Base-by-base conservation (phyloP, 2,888 invertebrate species). In the Pollenia labialis region DNA sequence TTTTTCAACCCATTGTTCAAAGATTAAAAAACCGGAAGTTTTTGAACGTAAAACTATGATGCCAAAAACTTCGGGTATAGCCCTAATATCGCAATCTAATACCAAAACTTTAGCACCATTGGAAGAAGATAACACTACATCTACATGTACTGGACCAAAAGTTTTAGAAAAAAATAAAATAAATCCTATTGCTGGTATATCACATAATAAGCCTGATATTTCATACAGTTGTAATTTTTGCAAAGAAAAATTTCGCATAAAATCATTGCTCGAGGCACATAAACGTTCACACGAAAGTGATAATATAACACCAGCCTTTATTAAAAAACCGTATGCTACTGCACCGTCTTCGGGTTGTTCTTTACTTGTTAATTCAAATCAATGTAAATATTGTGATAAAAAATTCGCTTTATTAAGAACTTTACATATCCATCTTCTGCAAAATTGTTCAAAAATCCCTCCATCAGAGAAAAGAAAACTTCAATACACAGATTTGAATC, bases 331-430 rank as follows among this genome's bases (percentile, higher is more conserved):
- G 1, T 46, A 68, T 2, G 6, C 66, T 40, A 14, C 48, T 18
- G 48, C 64, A 4, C 12, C 58, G 23, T n/a, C 81, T 6, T 50
- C 52, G 0, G 12, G 18, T 2, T 23, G 66, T 3, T 50, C 64
- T 48, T 0, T 62, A 11, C 16, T 56, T 42, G 40, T 42, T 23
- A 56, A 40, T n/a, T 14, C 54, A 0, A 90, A 90, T 72, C 88
- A 90, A 62, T 92, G 92, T 87, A 91, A 91, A 76, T 92, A 90
- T 80, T 92, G 92, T 74, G 92, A 92, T 87, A 93, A 92, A 71
- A 91, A 90, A 68, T 92, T 92, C 62, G 92, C 91, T 1, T 84
- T 92, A 60, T 87, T 90, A 14, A 91, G 91, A 14, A 91, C 93
- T 0, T 87, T 92, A 4, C 90, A 90, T 77, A 92, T 92, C 60